phyloP scores from a whole-genome alignment of 2,113 vertebrate genomes.

The Puma concolor region DNA sequence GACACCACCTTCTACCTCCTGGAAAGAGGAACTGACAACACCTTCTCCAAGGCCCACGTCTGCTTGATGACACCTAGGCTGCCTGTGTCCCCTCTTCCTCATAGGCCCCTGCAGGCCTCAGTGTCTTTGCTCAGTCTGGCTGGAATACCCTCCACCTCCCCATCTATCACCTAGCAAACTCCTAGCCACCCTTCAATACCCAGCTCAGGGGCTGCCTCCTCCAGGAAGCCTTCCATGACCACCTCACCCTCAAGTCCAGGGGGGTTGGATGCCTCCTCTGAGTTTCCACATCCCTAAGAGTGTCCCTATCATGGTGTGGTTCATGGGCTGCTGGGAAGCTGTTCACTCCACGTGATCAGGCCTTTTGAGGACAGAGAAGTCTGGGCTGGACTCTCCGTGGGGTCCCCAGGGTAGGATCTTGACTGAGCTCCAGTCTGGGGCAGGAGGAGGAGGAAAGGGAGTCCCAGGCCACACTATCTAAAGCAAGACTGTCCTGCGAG shows the following conservation, averaged over 20 bases:
- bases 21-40: fast-evolving
- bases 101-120: not conserved
- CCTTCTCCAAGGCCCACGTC: fast-evolving
- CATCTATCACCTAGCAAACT: not conserved
- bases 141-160: not conserved
- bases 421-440: fast-evolving
- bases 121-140: not conserved
- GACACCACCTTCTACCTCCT: no score
- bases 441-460: not conserved
- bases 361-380: not conserved
- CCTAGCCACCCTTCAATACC: not conserved
- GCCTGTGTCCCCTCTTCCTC: not conserved
- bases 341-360: not conserved
- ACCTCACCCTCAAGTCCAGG: not conserved
- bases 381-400: not conserved
- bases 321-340: not conserved
- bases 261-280: not conserved
- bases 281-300: not conserved
- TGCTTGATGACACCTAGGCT: not conserved
- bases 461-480: fast-evolving
- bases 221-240: not conserved
- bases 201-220: not conserved
- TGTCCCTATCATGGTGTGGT: not conserved
- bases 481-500: not conserved
- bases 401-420: not conserved